Percentiles rank a stretch among this genome's conserved stretches.
phyloP scores from a whole-genome alignment of 2,797 vertebrate species.

The Chaetophractus vellerosus region DNA sequence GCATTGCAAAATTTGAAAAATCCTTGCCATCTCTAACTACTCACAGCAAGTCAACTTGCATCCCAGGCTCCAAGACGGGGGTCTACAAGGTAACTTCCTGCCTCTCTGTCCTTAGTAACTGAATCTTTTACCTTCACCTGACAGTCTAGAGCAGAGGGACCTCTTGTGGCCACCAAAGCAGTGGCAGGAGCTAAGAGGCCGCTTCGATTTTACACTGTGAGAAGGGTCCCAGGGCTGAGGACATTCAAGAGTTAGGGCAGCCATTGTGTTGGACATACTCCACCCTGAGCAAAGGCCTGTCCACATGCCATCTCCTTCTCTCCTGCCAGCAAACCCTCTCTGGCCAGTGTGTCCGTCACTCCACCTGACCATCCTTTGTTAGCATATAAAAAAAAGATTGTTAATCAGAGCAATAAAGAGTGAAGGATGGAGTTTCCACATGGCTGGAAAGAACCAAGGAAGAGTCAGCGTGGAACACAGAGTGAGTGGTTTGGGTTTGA shows the following conservation, averaged over 20 bases:
- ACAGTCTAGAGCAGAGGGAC: slow-evolving; percentile 42
- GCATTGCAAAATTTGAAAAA: neutral
- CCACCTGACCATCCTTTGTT: neutral
- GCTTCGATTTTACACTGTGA: neutral
- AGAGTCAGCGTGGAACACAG: neutral
- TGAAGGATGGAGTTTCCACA: neutral
- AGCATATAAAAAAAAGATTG: neutral
- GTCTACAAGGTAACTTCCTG: neutral
- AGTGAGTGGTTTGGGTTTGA: neutral
- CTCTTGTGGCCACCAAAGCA: slow-evolving; percentile 62
- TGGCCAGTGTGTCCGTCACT: neutral
- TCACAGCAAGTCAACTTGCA: slow-evolving; percentile 23
- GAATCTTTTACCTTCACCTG: neutral
- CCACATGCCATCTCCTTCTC: neutral
- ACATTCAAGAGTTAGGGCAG: neutral
- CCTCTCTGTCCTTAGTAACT: neutral
- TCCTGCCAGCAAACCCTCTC: neutral
- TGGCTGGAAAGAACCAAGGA: neutral
- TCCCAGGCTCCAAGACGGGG: neutral
- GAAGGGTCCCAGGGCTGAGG: neutral
- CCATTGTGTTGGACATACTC: neutral
- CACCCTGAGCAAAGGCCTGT: neutral
- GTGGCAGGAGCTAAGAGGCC: neutral
- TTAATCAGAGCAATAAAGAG: neutral
- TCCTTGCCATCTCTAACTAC: neutral